phyloP scores from a whole-genome alignment of 2,113 vertebrate species.

The Alosa alosa region DNA sequence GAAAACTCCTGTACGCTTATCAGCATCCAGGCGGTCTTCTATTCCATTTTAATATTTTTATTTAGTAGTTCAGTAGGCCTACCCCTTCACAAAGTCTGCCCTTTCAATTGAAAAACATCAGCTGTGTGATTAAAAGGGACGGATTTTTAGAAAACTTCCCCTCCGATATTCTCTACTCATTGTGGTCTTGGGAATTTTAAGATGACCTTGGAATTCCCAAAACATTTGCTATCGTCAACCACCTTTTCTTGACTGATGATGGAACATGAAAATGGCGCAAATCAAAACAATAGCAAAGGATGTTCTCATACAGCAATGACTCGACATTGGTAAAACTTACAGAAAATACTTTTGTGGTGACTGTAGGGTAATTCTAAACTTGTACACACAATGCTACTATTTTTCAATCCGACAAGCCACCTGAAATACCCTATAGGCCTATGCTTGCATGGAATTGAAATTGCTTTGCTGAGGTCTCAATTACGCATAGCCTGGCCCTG shows the following conservation, averaged over 20 bases:
- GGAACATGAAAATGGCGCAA: neutral
- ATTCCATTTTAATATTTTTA: too few relatives aligned
- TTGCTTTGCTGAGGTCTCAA: neutral
- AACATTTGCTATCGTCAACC: neutral
- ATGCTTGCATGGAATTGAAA: neutral
- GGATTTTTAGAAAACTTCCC: neutral
- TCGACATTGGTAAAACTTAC: neutral
- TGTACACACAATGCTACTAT: neutral
- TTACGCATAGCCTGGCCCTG: neutral
- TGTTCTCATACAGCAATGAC: constrained; percentile 5
- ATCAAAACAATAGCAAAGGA: neutral
- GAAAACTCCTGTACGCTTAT: neutral
- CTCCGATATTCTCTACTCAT: neutral
- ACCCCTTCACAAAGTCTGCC: too few relatives aligned
- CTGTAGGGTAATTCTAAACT: neutral
- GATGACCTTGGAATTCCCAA: constrained; percentile 6
- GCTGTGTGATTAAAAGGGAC: too few relatives aligned
- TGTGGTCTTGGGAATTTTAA: neutral
- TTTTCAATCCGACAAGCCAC: neutral
- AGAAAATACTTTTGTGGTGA: neutral
- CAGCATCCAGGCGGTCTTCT: too few relatives aligned
- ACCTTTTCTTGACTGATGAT: neutral
- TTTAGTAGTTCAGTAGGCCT: too few relatives aligned
- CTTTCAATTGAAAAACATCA: too few relatives aligned
- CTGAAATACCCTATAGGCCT: neutral